A percentile compares a stretch with the other conserved stretches of the same genome.
These are phyloP conservation scores for Achatina immaculata DNA, from an alignment of 1,140 invertebrate genomes.

Conservation along the genomic window DNA sequence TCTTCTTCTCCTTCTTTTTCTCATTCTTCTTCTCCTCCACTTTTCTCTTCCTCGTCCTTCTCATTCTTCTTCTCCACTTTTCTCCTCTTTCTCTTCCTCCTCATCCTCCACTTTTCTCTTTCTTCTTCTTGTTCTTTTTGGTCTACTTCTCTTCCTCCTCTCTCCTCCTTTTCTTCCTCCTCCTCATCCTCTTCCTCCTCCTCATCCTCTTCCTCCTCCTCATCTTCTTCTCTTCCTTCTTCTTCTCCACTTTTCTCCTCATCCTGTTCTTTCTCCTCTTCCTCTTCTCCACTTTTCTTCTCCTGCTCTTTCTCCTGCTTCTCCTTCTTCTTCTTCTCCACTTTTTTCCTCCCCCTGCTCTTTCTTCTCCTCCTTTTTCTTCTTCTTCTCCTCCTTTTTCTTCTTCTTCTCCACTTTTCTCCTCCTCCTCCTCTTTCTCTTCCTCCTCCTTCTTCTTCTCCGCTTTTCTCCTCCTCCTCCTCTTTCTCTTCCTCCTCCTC, in stretches of 20 bases:
- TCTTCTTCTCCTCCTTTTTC: not conserved
- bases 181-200: too few species aligned
- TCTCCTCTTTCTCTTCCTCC: constrained; percentile 19
- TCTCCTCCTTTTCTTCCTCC: too few species aligned
- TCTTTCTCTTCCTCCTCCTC: not conserved
- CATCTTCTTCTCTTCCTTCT: too few species aligned
- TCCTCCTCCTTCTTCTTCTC: not conserved
- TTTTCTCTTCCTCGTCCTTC: too few species aligned
- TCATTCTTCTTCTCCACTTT: constrained; percentile 14
- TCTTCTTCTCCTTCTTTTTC: not conserved
- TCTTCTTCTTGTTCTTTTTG: too few species aligned
- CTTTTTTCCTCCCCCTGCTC: too few species aligned
- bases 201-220: too few species aligned
- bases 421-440: not conserved
- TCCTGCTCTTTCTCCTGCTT: constrained; percentile 33
- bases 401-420: not conserved
- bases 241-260: too few species aligned
- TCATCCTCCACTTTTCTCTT: too few species aligned
- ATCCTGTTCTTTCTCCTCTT: not conserved
- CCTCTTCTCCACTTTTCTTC: constrained; percentile 15
- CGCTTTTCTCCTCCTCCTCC: not conserved
- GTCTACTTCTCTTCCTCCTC: too few species aligned
- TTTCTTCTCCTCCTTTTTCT: not conserved
- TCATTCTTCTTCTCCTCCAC: not conserved
- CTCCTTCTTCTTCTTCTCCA: constrained; percentile 23